Evolutionary conservation across 2,888 invertebrate species (phyloP), one percentile per base, ranked within the genome.

Genomic region (Willowsia nigromaculata): DNA sequence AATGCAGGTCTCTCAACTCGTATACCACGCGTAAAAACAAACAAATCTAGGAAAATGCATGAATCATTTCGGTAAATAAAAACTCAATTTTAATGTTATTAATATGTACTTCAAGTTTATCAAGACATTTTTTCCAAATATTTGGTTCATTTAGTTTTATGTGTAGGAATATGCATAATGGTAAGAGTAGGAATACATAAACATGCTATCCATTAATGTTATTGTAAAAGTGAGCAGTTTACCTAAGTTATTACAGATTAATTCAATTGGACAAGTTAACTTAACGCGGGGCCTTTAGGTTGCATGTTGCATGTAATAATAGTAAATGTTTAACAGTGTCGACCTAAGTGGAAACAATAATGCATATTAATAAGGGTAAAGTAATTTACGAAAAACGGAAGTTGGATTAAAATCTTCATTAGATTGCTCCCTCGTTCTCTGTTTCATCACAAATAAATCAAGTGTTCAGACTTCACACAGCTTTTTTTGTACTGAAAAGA

Each of bases 21-120:
- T 25, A 81, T 81, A 81, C 43, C 33, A 59, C 7, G 37, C 9
- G 5, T n/a, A n/a, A n/a, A n/a, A n/a, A 37, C 3, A 27, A 59
- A 22, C 81, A 81, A 62, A 81, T 81, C 81, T 81, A 81, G 81
- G 81, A 53, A 53, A 78, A 53, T 78, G 78, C 78, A 78, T 78
- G n/a, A n/a, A n/a, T n/a, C n/a, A n/a, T n/a, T n/a, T n/a, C n/a
- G n/a, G n/a, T n/a, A n/a, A n/a, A n/a, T 6, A 7, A 22, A 22
- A 62, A 62, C 9, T 9, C 5, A 11, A n/a, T 62, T 62, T 6
- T 9, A 50, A n/a, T 50, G 15, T n/a, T n/a, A n/a, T n/a, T 15
- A 50, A 11, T 50, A 53, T 53, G 59, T 25, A 27, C n/a, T n/a
- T n/a, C n/a, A n/a, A n/a, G n/a, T n/a, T n/a, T n/a, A n/a, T n/a